A percentile compares a stretch with the other conserved stretches of the same genome.
Evolutionary conservation across 2,113 vertebrate species (phyloP).

Genomic region (Bothrops jararaca): DNA sequence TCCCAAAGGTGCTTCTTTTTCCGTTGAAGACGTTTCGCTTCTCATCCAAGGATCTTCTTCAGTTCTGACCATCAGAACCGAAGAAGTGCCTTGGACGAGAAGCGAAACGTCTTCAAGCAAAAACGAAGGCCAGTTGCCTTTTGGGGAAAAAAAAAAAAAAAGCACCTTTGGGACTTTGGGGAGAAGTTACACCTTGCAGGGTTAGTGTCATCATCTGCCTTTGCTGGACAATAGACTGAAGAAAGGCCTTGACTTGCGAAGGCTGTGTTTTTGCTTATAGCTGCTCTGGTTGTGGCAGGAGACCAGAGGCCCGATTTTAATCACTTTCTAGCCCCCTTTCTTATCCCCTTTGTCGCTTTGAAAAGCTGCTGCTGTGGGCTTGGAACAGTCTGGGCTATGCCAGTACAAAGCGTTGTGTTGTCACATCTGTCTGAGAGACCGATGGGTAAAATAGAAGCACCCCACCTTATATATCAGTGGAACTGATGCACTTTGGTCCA

Average conservation of each 20-base stretch:
- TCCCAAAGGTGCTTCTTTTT: not conserved
- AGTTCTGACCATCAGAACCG: not conserved
- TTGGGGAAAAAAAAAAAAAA: not conserved
- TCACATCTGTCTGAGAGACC: not conserved
- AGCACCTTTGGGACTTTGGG: not conserved
- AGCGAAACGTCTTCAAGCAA: not conserved
- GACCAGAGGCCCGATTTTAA: not conserved
- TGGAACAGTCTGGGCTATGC: not conserved
- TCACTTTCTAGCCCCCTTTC: too few relatives aligned
- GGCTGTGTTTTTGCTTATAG: not conserved
- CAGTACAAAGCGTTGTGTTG: not conserved
- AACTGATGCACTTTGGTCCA: not conserved
- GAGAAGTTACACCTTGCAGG: not conserved
- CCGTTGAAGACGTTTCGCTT: not conserved
- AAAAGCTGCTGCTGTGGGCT: not conserved
- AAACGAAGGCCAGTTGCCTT: not conserved
- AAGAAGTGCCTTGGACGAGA: not conserved
- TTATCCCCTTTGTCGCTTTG: not conserved
- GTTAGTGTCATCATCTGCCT: not conserved
- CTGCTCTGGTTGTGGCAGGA: not conserved
- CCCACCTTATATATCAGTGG: not conserved
- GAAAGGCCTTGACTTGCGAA: not conserved
- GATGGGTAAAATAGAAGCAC: not conserved
- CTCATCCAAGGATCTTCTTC: not conserved
- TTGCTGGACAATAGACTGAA: not conserved